These are phyloP conservation scores for Pygmarrhopalites habei DNA, from an alignment of 1,140 invertebrate species.

Conservation along the genomic window DNA sequence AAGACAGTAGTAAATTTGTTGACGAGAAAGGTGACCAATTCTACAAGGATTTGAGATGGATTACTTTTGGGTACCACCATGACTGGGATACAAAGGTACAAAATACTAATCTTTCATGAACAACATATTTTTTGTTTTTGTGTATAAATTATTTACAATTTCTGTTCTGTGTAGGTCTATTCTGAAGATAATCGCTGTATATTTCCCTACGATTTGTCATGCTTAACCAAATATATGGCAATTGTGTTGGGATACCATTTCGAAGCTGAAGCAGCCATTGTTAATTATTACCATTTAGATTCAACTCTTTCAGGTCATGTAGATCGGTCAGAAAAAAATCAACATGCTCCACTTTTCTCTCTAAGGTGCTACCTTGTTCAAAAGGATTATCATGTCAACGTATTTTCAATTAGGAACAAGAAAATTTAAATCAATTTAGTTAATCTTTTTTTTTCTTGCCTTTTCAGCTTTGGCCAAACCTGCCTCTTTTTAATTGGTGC, in stretches of 20 bases:
- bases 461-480: conserved; percentile 72
- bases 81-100: conserved; percentile 85
- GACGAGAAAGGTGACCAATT: conserved; percentile 32
- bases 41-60: conserved; percentile 71
- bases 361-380: conserved; percentile 53
- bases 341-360: conserved; percentile 77
- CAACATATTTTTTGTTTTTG: neutral
- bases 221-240: conserved; percentile 58
- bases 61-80: conserved; percentile 89
- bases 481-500: conserved; percentile 80
- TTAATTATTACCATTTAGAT: conserved; percentile 89
- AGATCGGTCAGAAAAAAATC: conserved; percentile 82
- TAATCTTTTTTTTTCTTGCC: conserved; percentile 26
- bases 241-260: conserved; percentile 59
- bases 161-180: conserved; percentile 51
- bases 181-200: conserved; percentile 54
- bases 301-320: conserved; percentile 83
- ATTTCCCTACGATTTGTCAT: conserved; percentile 65
- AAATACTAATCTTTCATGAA: conserved; percentile 1
- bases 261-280: conserved; percentile 78
- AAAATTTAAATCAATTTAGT: neutral
- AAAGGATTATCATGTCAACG: neutral
- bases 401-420: neutral
- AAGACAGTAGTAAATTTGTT: neutral
- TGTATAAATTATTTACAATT: conserved; percentile 4